Conservation (phyloP, 2,888 invertebrate species). For the Limnephilus lunatus region DNA sequence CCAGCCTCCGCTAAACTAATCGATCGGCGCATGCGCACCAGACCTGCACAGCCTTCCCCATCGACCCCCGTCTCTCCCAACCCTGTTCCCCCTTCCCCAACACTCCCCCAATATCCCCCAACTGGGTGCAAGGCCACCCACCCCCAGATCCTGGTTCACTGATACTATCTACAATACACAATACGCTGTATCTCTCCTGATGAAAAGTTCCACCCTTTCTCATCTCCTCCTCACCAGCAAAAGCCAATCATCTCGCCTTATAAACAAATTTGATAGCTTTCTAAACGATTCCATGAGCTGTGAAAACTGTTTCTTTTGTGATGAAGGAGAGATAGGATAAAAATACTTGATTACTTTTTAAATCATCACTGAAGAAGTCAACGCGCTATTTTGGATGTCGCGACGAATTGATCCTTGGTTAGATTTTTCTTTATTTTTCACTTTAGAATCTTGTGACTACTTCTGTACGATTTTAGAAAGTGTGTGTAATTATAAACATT, state of each 20-base stretch:
- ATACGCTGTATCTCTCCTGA: neutral
- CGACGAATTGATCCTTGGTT: neutral
- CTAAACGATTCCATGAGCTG: neutral
- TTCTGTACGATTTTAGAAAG: too few relatives aligned
- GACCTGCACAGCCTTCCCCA: constrained; percentile 39
- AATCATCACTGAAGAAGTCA: neutral
- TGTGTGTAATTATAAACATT: too few relatives aligned
- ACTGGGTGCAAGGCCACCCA: neutral
- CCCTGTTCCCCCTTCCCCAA: neutral
- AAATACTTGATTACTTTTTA: neutral
- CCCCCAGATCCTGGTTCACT: neutral
- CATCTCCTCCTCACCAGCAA: neutral
- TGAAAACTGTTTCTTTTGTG: neutral
- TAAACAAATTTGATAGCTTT: neutral
- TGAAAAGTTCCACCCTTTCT: neutral
- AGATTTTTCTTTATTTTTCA: too few relatives aligned
- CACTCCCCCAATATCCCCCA: neutral
- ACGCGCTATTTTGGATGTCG: neutral
- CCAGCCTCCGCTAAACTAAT: constrained; percentile 48
- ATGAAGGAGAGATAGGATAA: neutral
- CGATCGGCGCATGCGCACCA: constrained; percentile 59
- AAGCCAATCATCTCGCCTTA: neutral
- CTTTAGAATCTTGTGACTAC: too few relatives aligned
- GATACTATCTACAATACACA: neutral
- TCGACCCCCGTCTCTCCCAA: neutral